Base-by-base conservation (phyloP, 2,888 invertebrate species). In the Lordiphosa fenestrarum region DNA sequence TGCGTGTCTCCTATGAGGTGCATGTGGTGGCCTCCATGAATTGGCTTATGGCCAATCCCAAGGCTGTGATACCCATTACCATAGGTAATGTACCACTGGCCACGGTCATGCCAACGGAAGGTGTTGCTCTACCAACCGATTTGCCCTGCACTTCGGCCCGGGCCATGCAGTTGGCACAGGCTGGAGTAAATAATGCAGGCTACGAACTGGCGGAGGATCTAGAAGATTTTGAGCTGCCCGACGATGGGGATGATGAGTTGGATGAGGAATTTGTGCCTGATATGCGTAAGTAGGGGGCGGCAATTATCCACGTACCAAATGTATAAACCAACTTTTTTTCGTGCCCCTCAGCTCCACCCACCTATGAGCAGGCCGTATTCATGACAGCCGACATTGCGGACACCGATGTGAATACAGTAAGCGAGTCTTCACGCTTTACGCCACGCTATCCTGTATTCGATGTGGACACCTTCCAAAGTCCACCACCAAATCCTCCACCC, bases 351-450 rank as follows among this genome's bases (percentile, higher is more conserved):
- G 90, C 88, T 6, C 89, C 89, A 4, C 90, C 90, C 6, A 85
- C 89, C 1, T 90, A 89, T 58, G 89, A 90, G 40, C 87, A 90
- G 62, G 88, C 88, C 42, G 83, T 88, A 66, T 86, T 89, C 73
- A 83, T 89, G 84, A 86, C 86, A 35, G 68, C 85, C 2, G 84
- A 87, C 33, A 85, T 89, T 19, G 86, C 76, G 6, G 88, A 88
- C 41, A 86, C 78, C 46, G 89, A 89, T 68, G 82, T 76, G 2
- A 86, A 88, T 47, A 81, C 74, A 0, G 77, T 81, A 2, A 78
- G 73, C 58, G 86, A 82, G 36, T 56, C 72, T 4, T 60, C 80
- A 2, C 85, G 69, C 0, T 89, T 88, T 56, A 85, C 88, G 1
- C 89, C 89, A 5, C 82, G 89, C 10, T 89, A 87, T 74, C 89